Evolutionary conservation across 2,888 invertebrate species (phyloP), one percentile per base, ranked within the genome.

Genomic region (Bombylius discolor): DNA sequence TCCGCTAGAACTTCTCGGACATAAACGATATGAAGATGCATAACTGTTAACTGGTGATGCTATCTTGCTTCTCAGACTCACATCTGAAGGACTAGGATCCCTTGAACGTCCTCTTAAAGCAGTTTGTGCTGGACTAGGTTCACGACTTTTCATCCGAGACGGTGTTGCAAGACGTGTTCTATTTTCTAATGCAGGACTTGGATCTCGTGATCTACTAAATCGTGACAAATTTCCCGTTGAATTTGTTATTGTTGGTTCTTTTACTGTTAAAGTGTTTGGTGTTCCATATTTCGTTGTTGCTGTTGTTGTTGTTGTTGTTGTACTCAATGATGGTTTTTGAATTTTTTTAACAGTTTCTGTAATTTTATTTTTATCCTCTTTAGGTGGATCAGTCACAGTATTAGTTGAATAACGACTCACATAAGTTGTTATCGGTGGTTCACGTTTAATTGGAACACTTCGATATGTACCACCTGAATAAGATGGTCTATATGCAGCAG

Each of bases 71-170:
- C 58, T 52, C 11, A 59, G 47, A 33, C 58, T 54, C 23, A 60
- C 61, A 62, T 76, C 75, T 33, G 77, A 78, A 12, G 79, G 79
- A 64, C 79, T 78, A 7, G 76, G 67, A 55, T 77, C 77, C 58
- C 78, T 72, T 31, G 79, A 73, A 44, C 58, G 50, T n/a, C 59
- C 46, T 47, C 45, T 53, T 55, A 74, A 64, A 65, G 74, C 68
- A 61, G 68, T 75, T 5, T 66, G 47, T 55, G 76, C 72, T 5
- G 81, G 81, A 67, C 81, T 81, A 5, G 79, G 77, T 63, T 81
- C 81, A 64, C 81, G 75, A 59, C 78, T 80, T 49, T 67, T 68
- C 33, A 67, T 64, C 4, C 69, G 65, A 11, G 60, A 60, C 53
- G 68, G 69, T 11, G 70, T 71, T 33, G 68, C 72, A 46, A 68